A percentile compares a stretch with the other conserved stretches of the same genome.
These are phyloP conservation scores for Pseudomyrmex cubaensis DNA, from an alignment of 1,140 invertebrate genomes.

Conservation along the genomic window DNA sequence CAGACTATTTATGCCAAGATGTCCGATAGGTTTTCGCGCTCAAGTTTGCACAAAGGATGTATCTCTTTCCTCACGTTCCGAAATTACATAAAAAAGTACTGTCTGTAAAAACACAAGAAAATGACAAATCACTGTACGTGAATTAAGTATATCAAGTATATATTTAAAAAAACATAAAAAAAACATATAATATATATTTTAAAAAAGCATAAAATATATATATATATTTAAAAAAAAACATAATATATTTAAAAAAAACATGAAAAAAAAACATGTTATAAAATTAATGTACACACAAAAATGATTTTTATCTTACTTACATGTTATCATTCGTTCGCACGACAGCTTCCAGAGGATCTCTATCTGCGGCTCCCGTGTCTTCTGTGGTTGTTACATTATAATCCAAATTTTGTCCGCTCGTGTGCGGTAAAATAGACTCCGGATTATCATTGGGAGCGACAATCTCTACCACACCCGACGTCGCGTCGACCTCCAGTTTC, in stretches of 20 bases:
- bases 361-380: slow-evolving; percentile 63
- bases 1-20: not conserved
- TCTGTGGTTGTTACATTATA: slow-evolving; percentile 71
- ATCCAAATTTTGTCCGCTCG: slow-evolving; percentile 78
- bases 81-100: slow-evolving; percentile 80
- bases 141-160: not conserved
- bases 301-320: slow-evolving; percentile 68
- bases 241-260: too few relatives aligned
- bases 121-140: slow-evolving; percentile 7
- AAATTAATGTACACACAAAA: not conserved
- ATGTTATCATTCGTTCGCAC: slow-evolving; percentile 78
- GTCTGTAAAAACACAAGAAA: slow-evolving; percentile 71
- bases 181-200: too few relatives aligned
- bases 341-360: slow-evolving; percentile 82
- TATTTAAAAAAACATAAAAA: too few relatives aligned
- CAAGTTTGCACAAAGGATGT: not conserved
- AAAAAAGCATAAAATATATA: too few relatives aligned
- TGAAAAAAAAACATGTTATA: not conserved
- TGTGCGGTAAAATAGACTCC: slow-evolving; percentile 83
- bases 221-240: too few relatives aligned
- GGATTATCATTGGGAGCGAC: slow-evolving; percentile 78
- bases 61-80: not conserved
- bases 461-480: slow-evolving; percentile 76
- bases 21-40: too few relatives aligned
- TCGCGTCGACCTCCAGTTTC: slow-evolving; percentile 81